A percentile compares a stretch with the other conserved stretches of the same genome.
Evolutionary conservation across 2,888 invertebrate species (phyloP).

Genomic region (Dysmachus trigonus): DNA sequence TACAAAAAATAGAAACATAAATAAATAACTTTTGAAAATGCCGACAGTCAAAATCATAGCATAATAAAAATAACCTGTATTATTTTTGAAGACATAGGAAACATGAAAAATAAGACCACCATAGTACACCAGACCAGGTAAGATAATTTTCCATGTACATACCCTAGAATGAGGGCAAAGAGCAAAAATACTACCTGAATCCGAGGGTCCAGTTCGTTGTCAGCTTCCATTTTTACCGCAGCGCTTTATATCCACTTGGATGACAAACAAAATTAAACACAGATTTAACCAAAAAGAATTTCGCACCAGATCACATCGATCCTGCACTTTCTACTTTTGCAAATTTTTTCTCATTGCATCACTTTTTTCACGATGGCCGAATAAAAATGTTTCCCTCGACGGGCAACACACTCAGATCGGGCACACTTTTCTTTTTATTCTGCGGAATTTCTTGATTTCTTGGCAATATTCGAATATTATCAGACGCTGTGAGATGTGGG

Average conservation of each 20-base stretch:
- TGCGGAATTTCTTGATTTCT: neutral
- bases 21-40: no score
- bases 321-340: neutral
- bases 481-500: neutral
- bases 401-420: neutral
- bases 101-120: no score
- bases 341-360: neutral
- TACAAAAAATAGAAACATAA: no score
- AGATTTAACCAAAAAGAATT: neutral
- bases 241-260: neutral
- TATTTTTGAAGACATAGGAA: no score
- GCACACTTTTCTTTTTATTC: neutral
- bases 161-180: neutral
- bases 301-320: neutral
- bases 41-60: no score
- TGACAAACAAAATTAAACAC: neutral
- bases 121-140: no score
- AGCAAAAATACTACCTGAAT: conserved; percentile 65
- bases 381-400: neutral
- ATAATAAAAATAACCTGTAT: no score
- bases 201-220: conserved; percentile 65
- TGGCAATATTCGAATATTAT: neutral
- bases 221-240: conserved; percentile 41
- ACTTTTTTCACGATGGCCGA: neutral
- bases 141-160: neutral